Base-by-base conservation (phyloP, 2,113 vertebrate genomes). In the Syngnathoides biaculeatus region DNA sequence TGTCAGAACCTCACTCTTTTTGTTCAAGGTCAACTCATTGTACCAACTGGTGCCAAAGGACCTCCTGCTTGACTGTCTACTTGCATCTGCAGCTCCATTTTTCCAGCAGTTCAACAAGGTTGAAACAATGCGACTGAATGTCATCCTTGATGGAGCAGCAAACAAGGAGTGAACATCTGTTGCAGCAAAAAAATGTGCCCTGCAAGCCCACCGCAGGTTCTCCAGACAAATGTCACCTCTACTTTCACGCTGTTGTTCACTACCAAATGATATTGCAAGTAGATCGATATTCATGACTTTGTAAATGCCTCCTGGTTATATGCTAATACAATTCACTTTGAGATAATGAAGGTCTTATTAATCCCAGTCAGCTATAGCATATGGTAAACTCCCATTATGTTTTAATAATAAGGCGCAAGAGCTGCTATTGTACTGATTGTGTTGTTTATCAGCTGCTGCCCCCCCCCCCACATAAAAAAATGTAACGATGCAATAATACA, bases 291-390 rank as follows among this genome's bases (percentile, higher is more conserved):
- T 77, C 64, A 80, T 77, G 58, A 57, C 64, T 73, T 77, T 1
- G 10, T n/a, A 13, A 71, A 74, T 72, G 40, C 68, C 78, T 80
- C 67, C 68, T 78, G 75, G 79, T 77, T 73, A 53, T 73, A 62
- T 45, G 71, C 75, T 75, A 77, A 84, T 82, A 82, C 74, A 79
- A 75, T 75, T 79, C 79, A 77, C 71, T 85, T 81, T 83, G 71
- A 74, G 71, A 82, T 84, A 81, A 84, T 73, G 71, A 76, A 78
- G 79, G 73, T 84, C 77, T 88, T 73, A 87, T 87, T 88, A 83
- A 85, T 79, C 71, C 69, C 74, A 82, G 73, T 75, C 78, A 73
- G 67, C 80, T 72, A 83, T 77, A 82, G 84, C 75, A 70, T 80
- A 64, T 75, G 71, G 65, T 80, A 80, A 84, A 84, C 67, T 77